These are phyloP conservation scores for Parazoanthus darwini DNA, from an alignment of 92 coral and sea anemone species.

Conservation along the genomic window DNA sequence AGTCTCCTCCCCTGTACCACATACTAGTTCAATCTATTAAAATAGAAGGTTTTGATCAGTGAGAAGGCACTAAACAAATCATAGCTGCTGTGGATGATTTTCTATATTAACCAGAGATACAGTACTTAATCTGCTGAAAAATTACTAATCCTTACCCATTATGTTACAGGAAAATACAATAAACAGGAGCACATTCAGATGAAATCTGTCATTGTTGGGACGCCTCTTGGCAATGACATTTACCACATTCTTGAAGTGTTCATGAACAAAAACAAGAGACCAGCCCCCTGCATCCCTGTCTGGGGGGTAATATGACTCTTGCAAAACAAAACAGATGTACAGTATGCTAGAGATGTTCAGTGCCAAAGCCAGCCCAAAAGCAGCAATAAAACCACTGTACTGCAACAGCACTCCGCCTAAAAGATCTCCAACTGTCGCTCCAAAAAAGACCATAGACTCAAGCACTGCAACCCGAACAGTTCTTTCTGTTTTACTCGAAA, in stretches of 20 bases:
- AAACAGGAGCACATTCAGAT: conserved; percentile 61
- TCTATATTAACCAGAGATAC: neutral
- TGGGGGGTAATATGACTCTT: conserved; percentile 75
- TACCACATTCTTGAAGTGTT: conserved; percentile 62
- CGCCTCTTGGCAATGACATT: conserved; percentile 63
- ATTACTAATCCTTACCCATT: conserved; percentile 61
- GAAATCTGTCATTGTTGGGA: conserved; percentile 56
- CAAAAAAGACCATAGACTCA: conserved; percentile 92
- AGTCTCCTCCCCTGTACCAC: too few relatives aligned
- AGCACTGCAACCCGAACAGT: conserved; percentile 79
- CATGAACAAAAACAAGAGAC: conserved; percentile 59
- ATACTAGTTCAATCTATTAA: too few relatives aligned
- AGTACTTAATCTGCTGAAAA: neutral
- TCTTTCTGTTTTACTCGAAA: conserved; percentile 77
- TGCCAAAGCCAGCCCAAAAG: conserved; percentile 74
- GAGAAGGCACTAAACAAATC: too few relatives aligned
- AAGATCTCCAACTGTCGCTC: conserved; percentile 76
- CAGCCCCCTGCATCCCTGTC: conserved; percentile 37
- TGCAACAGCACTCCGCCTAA: conserved; percentile 80
- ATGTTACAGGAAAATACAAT: conserved; percentile 57
- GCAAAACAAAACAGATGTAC: conserved; percentile 63
- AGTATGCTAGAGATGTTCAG: conserved; percentile 47
- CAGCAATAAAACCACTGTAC: conserved; percentile 74
- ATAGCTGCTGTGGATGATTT: too few relatives aligned
- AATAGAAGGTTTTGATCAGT: too few relatives aligned